Evolutionary conservation across 2,888 invertebrate species (phyloP), one percentile per base, ranked within the genome.

Genomic region (Xanthia icteritia): DNA sequence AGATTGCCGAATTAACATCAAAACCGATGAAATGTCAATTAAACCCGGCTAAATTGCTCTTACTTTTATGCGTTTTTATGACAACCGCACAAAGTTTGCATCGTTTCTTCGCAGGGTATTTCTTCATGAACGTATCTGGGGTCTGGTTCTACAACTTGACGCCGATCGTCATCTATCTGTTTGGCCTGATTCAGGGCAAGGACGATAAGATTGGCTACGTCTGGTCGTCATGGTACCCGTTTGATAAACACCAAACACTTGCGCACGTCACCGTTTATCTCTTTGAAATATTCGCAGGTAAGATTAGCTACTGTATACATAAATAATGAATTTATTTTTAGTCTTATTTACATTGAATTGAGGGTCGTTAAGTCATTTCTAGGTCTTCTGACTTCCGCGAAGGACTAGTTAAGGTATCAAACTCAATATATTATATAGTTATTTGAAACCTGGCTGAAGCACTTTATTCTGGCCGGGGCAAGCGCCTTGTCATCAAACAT

Each of bases 181-280:
- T 93, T 87, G 88, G 90, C 61, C 71, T 87, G 72, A 90, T 91
- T 89, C 91, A 90, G 58, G 92, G 90, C 9, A 90, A 91, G 42
- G 90, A 93, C 6, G 90, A 92, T 0, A 76, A 86, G 48, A 83
- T 96, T 9, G 96, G 96, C 77, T 95, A 89, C 76, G 94, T 96
- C 36, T 96, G 96, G 96, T 89, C 91, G 36, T 95, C 95, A 4
- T 96, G 96, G 96, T 96, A 96, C 73, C 96, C 96, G 9, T 96
- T 96, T 78, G 95, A 96, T 86, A 96, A 96, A 88, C 89, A 92
- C 73, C 76, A 94, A 58, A 91, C 93, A 0, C 11, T 95, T 13
- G 93, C 93, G 2, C 96, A 96, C 78, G 76, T 94, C 56, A 87
- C 90, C 13, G 95, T 95, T 48, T 96, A 96, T 88, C 84, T 96